Evolutionary conservation across 2,797 vertebrate genomes (phyloP), one percentile per base, ranked within the genome.

Genomic region (Microctenopoma steveboyesi): DNA sequence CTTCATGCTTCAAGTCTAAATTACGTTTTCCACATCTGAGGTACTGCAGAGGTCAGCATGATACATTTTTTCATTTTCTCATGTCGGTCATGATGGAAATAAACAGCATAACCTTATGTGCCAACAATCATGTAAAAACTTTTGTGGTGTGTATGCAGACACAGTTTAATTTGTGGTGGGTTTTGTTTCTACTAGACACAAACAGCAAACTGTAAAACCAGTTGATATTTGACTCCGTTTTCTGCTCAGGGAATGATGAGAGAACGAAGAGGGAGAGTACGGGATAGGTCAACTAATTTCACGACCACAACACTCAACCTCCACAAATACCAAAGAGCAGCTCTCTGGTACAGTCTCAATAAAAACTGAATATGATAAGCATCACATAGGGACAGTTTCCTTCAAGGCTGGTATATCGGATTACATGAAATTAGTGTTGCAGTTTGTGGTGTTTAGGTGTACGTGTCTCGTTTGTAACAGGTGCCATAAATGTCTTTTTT

Each of bases 341-440:
- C 43, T 69, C 27, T 62, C 46, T 84, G 77, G 73, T 58, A 68
- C 33, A 12, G 33, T 66, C 42, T 78, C 82, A 78, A 74, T 50
- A 56, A 81, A 79, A 84, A 81, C 46, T 22, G 59, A 76, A 77
- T 63, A 72, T 71, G 57, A 84, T 72, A 72, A 64, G 62, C 53
- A 46, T 52, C 33, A 54, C 61, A 47, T 14, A 72, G 40, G 18
- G 46, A 54, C 47, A 37, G 35, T 54, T 54, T 68, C 69, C 65
- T 68, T 66, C 69, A 47, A 58, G 63, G 46, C 43, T 57, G 18
- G 0, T 25, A 82, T 76, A 82, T 76, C 65, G 11, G 16, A 74
- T 85, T 85, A 72, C 73, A 67, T 14, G 15, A 68, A 62, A 40
- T 45, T 28, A 16, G 4, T 68, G 10, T 37, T 65, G 27, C 42